These are phyloP conservation scores for Eciton burchellii DNA, from an alignment of 1,140 invertebrate species.

Conservation along the genomic window DNA sequence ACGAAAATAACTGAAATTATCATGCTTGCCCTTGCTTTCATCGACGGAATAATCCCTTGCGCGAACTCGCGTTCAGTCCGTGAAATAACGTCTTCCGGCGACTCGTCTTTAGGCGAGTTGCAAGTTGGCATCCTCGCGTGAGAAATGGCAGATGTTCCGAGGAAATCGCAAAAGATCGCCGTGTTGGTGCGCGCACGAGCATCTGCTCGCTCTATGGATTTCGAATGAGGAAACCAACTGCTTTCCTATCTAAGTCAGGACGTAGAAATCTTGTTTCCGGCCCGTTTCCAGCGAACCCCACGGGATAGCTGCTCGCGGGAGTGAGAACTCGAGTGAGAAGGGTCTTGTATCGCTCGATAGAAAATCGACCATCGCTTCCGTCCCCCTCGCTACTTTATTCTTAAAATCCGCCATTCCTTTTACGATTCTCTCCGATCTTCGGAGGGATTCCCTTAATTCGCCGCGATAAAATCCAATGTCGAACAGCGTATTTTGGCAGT, in stretches of 20 bases:
- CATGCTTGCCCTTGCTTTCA: not conserved
- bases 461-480: not conserved
- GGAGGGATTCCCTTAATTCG: not conserved
- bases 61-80: not conserved
- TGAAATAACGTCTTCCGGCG: not conserved
- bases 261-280: conserved; percentile 51
- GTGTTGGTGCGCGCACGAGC: conserved; percentile 9
- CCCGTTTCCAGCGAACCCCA: conserved; percentile 28
- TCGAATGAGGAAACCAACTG: conserved; percentile 55
- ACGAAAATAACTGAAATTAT: not conserved
- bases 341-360: conserved; percentile 30
- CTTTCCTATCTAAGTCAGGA: conserved; percentile 47
- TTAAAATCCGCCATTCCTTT: not conserved
- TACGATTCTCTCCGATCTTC: conserved; percentile 2
- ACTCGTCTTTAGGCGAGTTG: conserved; percentile 28
- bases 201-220: conserved; percentile 38
- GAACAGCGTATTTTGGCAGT: too few species aligned
- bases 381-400: not conserved
- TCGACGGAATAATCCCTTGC: not conserved
- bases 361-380: conserved; percentile 5
- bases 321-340: conserved; percentile 37
- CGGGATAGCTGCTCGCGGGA: conserved; percentile 15
- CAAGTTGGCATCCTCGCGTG: conserved; percentile 10
- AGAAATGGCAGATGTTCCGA: conserved; percentile 31
- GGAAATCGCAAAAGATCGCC: conserved; percentile 5